Conservation (phyloP, 2,113 vertebrate genomes). For the Prochilodus magdalenae region DNA sequence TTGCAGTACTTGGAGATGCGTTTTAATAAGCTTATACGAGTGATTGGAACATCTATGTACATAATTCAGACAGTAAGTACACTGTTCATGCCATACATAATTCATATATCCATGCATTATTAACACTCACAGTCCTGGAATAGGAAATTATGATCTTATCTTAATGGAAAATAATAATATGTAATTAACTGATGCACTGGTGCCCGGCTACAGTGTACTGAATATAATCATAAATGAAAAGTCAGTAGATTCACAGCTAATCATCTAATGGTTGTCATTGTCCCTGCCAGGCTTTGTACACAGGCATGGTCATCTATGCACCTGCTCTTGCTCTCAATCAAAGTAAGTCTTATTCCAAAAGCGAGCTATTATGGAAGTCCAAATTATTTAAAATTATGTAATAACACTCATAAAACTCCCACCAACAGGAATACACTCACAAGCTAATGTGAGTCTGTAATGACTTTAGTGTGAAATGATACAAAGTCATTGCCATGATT, state of each 20-base stretch:
- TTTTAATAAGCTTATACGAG: conserved; percentile 70
- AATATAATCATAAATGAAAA: conserved; percentile 27
- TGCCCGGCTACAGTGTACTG: neutral
- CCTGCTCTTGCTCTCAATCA: conserved; percentile 83
- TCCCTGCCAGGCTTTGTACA: conserved; percentile 76
- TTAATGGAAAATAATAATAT: conserved; percentile 34
- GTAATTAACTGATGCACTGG: conserved; percentile 12
- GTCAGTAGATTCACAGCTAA: conserved; percentile 51
- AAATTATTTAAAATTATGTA: neutral
- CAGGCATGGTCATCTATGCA: conserved; percentile 83
- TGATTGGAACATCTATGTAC: conserved; percentile 80
- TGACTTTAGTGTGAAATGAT: neutral
- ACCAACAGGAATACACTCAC: no score
- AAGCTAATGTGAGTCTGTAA: neutral
- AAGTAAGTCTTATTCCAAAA: conserved; percentile 69
- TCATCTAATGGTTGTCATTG: conserved; percentile 67
- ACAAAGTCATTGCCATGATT: neutral
- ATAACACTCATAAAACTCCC: neutral
- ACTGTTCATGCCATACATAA: conserved; percentile 26
- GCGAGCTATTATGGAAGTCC: neutral
- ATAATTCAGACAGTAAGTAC: conserved; percentile 77
- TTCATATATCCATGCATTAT: conserved; percentile 22
- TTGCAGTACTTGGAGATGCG: conserved; percentile 80
- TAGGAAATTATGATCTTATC: neutral
- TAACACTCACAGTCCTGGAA: neutral